Conservation (phyloP, 2,888 invertebrate species). For the Drepana falcataria region DNA sequence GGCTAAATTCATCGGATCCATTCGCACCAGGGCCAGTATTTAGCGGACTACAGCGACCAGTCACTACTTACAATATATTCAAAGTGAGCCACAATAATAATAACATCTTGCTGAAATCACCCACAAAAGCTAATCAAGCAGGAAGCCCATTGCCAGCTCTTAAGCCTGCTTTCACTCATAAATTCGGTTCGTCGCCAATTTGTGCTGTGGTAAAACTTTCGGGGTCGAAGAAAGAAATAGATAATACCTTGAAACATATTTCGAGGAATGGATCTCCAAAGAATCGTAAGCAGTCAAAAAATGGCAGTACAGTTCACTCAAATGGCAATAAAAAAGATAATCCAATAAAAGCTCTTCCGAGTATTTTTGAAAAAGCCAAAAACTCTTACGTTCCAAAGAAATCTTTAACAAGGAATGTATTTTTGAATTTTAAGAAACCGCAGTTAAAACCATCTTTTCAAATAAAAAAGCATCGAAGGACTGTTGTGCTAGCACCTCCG, state of each 20-base stretch:
- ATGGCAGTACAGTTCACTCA: constrained; percentile 33
- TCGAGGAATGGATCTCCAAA: constrained; percentile 55
- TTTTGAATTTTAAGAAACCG: constrained; percentile 69
- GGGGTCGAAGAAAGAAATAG: constrained; percentile 50
- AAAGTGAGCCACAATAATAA: constrained; percentile 70
- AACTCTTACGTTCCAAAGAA: constrained; percentile 69
- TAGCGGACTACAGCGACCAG: constrained; percentile 65
- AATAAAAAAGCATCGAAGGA: constrained; percentile 77
- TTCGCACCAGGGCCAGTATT: constrained; percentile 75
- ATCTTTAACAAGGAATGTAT: constrained; percentile 65
- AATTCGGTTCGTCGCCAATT: constrained; percentile 69
- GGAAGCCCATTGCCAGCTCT: constrained; percentile 57
- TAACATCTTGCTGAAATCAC: constrained; percentile 62
- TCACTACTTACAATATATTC: constrained; percentile 66
- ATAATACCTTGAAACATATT: constrained; percentile 40
- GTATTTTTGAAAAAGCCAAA: constrained; percentile 66
- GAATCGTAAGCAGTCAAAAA: constrained; percentile 49
- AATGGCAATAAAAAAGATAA: constrained; percentile 50
- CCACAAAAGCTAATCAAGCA: constrained; percentile 46
- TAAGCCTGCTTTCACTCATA: constrained; percentile 67
- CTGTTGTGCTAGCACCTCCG: constrained; percentile 70
- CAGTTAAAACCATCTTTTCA: constrained; percentile 61
- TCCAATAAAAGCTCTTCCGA: constrained; percentile 49
- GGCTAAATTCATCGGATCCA: constrained; percentile 61
- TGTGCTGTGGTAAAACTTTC: constrained; percentile 41